phyloP scores from a whole-genome alignment of 2,797 vertebrate species.

The Ambastaia sidthimunki region DNA sequence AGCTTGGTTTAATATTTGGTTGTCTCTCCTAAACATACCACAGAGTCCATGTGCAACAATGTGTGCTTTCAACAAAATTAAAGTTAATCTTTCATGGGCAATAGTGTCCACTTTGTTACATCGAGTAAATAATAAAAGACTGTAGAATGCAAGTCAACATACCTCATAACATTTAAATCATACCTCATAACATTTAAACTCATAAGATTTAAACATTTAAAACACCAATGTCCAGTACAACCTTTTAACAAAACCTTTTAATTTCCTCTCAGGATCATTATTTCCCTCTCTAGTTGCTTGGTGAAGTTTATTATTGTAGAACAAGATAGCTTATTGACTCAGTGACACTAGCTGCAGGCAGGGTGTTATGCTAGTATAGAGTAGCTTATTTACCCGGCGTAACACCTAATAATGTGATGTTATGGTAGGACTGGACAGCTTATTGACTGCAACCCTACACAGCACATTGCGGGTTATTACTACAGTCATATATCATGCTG shows the following conservation, averaged over 20 bases:
- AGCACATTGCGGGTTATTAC: constrained; percentile 39
- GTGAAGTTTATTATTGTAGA: constrained; percentile 49
- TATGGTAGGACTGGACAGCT: constrained; percentile 39
- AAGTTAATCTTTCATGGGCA: too few species aligned
- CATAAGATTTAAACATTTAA: too few species aligned
- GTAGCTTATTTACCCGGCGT: constrained; percentile 45
- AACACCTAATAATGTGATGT: constrained; percentile 52
- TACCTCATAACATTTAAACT: too few species aligned
- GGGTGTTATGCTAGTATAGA: constrained; percentile 52
- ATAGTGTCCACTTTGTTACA: too few species aligned
- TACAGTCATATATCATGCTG: constrained; percentile 42
- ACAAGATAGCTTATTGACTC: constrained; percentile 45
- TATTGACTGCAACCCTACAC: constrained; percentile 45
- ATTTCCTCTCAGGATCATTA: background rate
- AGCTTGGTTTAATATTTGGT: too few species aligned
- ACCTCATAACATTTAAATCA: background rate
- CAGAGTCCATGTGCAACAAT: too few species aligned
- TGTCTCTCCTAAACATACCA: too few species aligned
- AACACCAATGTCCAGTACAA: background rate
- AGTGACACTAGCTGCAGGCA: constrained; percentile 19
- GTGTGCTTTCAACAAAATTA: too few species aligned
- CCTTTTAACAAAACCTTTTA: background rate
- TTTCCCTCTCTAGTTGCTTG: constrained; percentile 6
- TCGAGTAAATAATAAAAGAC: too few species aligned
- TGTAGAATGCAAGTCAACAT: too few species aligned